Evolutionary conservation across 2,888 invertebrate genomes (phyloP), one percentile per base, ranked within the genome.

Genomic region (Abscondita cerata): DNA sequence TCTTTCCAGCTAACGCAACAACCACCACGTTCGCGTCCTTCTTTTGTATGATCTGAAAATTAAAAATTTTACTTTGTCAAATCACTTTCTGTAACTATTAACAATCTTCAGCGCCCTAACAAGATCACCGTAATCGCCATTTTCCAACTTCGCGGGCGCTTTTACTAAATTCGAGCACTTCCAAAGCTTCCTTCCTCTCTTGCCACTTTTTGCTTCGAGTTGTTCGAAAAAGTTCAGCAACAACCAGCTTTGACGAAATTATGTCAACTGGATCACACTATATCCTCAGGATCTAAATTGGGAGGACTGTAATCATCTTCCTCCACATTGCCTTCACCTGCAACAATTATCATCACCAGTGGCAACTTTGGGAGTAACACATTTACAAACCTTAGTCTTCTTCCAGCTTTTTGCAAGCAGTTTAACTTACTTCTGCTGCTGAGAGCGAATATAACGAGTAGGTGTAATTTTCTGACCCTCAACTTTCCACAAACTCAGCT

Each of bases 121-220:
- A 52, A 98, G 76, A 72, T 96, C 93, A 1, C 93, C 93, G 80
- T 96, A 98, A 75, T 98, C 98, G 0, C 96, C 97, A 68, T 87
- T 88, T 76, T 96, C 96, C 44, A 98, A 78, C 78, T 92, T 96
- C n/a, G n/a, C n/a, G 0, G 93, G 96, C 75, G 86, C 87, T 70
- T 92, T 90, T 6, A 93, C 77, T 16, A 96, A 81, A 67, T 68
- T 95, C 93, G 9, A 97, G 78, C 0, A 85, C 83, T 71, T 98
- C 98, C 11, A 99, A 79, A 0, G 92, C 91, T 76, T 98, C 97
- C 76, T 96, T 97, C 25, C 98, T 84, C 58, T 98, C 95, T 76
- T 95, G 95, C 98, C 97, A 99, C 76, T 96, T 98, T 80, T 95
- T 97, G 93, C 93, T 73, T 98, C 96, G 2, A 94, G 78, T 78